Evolutionary conservation across 53 echinoderm and acorn worm species (phyloP), one percentile per base, ranked within the genome.

Genomic region (Temnopleurus reevesii): DNA sequence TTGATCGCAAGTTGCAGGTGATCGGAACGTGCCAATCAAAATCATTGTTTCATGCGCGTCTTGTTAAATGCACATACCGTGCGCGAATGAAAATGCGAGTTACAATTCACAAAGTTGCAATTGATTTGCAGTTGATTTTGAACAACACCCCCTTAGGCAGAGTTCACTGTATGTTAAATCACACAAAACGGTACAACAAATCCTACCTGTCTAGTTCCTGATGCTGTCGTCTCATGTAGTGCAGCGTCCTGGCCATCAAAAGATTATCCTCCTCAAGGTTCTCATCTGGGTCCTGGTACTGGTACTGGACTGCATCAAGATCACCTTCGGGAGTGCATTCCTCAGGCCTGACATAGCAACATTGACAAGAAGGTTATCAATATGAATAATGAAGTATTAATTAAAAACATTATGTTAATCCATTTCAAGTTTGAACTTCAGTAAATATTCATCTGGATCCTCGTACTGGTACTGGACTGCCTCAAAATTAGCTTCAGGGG

Each of bases 211-310:
- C 86, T 30, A 86, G 86, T 26, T 60, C 86, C 45, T 63, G 61
- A 17, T 60, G 45, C 86, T 86, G 86, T 17, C 86, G 26, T 31
- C 64, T 86, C 86, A 86, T 86, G 64, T 64, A 86, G 46, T 86
- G 86, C 26, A 86, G 45, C 10, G 86, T 86, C 61, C 44, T 60
- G 46, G 86, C 86, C 86, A 86, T 86, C 86, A 86, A n/a, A 46
- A 86, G 86, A 33, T 86, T 63, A 46, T 86, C 86, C 47, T 47
- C 86, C 64, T 86, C 86, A 28, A 86, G 49, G 45, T 60, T 86
- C 86, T 86, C 86, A 46, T 86, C 86, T 4, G 86, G 86, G 41
- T 86, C 86, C 64, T 86, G 61, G 47, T 86, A 86, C 86, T 86
- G 86, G 64, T 61, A 86, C 47, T 41, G 86, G 61, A 86, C 61